Percentiles rank a stretch among this genome's conserved stretches.
Conservation (phyloP, 2,888 invertebrate genomes). For the Melinaea marsaeus region DNA sequence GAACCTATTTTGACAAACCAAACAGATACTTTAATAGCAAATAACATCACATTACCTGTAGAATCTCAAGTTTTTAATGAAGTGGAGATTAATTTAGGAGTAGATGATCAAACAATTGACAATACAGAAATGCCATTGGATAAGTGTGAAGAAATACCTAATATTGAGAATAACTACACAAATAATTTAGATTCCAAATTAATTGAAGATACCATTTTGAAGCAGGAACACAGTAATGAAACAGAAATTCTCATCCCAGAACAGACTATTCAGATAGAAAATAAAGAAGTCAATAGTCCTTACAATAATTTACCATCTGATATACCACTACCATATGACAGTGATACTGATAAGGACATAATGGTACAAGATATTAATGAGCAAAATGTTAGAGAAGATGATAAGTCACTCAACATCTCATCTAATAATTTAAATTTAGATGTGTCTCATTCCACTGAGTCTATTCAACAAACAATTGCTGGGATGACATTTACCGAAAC, state of each 20-base stretch:
- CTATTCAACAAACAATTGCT: neutral
- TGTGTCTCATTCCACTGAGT: neutral
- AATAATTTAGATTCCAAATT: no score
- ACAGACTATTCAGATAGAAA: neutral
- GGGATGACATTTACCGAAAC: neutral
- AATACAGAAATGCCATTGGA: no score
- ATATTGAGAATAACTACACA: no score
- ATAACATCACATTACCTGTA: no score
- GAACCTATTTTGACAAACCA: no score
- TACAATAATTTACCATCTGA: constrained; percentile 19
- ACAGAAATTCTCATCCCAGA: neutral
- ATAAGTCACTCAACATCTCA: neutral
- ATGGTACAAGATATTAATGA: neutral
- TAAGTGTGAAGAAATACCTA: no score
- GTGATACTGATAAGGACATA: constrained; percentile 16
- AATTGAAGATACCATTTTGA: no score
- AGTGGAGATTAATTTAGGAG: no score
- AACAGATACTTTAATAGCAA: no score
- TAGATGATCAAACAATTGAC: no score
- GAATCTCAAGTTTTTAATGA: no score
- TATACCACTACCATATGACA: constrained; percentile 22
- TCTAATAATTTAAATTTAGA: neutral
- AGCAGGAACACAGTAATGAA: no score
- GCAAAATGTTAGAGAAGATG: neutral
- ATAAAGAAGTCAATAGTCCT: constrained; percentile 19